A percentile compares a stretch with the other conserved stretches of the same genome.
Conservation (phyloP, 1,140 invertebrate genomes). For the Oryzaephilus surinamensis region DNA sequence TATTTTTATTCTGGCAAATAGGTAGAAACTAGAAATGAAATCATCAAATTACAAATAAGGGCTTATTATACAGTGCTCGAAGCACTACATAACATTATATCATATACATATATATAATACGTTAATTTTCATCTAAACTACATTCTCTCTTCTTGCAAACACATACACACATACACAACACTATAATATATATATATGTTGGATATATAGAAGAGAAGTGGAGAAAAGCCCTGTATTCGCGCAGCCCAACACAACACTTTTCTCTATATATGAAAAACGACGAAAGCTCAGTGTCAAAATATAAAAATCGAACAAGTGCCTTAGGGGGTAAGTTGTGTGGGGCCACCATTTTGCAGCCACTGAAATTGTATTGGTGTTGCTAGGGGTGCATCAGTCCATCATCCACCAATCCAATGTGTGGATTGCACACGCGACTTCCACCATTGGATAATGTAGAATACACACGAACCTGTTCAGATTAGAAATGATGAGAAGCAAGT, state of each 20-base stretch:
- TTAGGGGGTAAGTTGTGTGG: constrained; percentile 11
- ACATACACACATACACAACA: too few species aligned
- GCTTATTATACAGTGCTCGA: constrained; percentile 9
- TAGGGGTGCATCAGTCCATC: constrained; percentile 12
- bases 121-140: constrained; percentile 14
- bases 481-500: constrained; percentile 6
- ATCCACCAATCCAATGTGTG: constrained; percentile 16
- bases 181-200: too few species aligned
- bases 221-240: too few species aligned
- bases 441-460: constrained; percentile 17
- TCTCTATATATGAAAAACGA: constrained; percentile 17
- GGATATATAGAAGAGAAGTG: too few species aligned
- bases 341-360: constrained; percentile 29
- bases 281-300: constrained; percentile 25
- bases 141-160: constrained; percentile 18
- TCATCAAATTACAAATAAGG: constrained; percentile 12
- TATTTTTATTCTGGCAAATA: too few species aligned
- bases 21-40: too few species aligned
- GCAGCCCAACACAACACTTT: constrained; percentile 21
- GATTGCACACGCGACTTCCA: constrained; percentile 12
- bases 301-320: constrained; percentile 30
- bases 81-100: constrained; percentile 10
- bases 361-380: constrained; percentile 26
- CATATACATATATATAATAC: constrained; percentile 7
- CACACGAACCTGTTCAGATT: constrained; percentile 10